Percentiles rank a stretch among this genome's conserved stretches.
phyloP scores from a whole-genome alignment of 2,113 vertebrate species.

The human (Homo sapiens) region GRCh38 chr2:170462001-170462500 shows the following conservation, averaged over 20 bases:
- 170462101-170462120: neutral
- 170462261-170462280: neutral
- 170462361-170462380: conserved; percentile 63
- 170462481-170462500: neutral
- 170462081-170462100: neutral
- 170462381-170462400: conserved; percentile 77
- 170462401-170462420: conserved; percentile 87
- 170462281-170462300: neutral
- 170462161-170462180: neutral
- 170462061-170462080: neutral
- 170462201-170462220: neutral
- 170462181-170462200: neutral
- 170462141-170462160: conserved; percentile 51
- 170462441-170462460: neutral
- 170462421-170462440: conserved; percentile 89
- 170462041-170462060: neutral
- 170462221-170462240: neutral
- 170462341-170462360: conserved; percentile 60
- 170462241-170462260: conserved; percentile 13
- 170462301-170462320: conserved; percentile 63
- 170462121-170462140: conserved; percentile 2
- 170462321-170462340: conserved; percentile 44
- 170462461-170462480: neutral
- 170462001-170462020: neutral
- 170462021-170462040: conserved; percentile 20